These are phyloP conservation scores for Cyclargus thomasi DNA, from an alignment of 1,140 invertebrate species.

Conservation along the genomic window DNA sequence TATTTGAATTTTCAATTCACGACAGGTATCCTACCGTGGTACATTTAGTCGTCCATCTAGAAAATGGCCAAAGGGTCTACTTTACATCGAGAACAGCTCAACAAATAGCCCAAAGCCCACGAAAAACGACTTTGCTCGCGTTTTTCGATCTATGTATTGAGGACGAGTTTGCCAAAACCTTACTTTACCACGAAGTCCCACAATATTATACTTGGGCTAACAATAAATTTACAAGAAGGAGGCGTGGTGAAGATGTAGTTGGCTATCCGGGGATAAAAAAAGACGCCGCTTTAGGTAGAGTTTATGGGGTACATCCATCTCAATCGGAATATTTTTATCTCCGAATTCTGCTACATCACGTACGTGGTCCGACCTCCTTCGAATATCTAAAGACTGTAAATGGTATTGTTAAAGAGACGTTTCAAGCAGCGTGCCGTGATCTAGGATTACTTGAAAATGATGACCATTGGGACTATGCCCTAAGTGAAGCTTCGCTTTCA, in stretches of 20 bases:
- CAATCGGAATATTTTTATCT: slow-evolving; percentile 23
- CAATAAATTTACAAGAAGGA: slow-evolving; percentile 29
- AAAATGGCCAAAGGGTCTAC: slow-evolving; percentile 62
- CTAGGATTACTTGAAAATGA: too few species aligned
- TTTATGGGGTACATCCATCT: slow-evolving; percentile 22
- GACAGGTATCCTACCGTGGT: slow-evolving; percentile 57
- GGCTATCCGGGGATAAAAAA: slow-evolving; percentile 28
- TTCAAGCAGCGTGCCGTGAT: too few species aligned
- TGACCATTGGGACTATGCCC: too few species aligned
- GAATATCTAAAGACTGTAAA: slow-evolving; percentile 27
- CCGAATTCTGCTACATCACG: slow-evolving; percentile 25
- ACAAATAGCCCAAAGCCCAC: slow-evolving; percentile 33
- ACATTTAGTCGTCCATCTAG: slow-evolving; percentile 60
- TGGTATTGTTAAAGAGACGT: slow-evolving; percentile 5
- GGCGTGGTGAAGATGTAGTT: slow-evolving; percentile 27
- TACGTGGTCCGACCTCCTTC: slow-evolving; percentile 32
- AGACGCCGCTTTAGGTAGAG: slow-evolving; percentile 27
- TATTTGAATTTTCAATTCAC: slow-evolving; percentile 61
- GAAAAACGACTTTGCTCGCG: slow-evolving; percentile 52
- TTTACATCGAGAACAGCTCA: slow-evolving; percentile 35
- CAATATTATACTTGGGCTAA: slow-evolving; percentile 47
- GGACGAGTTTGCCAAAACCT: slow-evolving; percentile 48
- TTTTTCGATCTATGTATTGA: slow-evolving; percentile 55
- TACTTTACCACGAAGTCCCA: slow-evolving; percentile 55
- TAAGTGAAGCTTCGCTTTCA: too few species aligned